Base-by-base conservation (phyloP, 2,113 vertebrate species). In the Cryptoleucopteryx plumbea region DNA sequence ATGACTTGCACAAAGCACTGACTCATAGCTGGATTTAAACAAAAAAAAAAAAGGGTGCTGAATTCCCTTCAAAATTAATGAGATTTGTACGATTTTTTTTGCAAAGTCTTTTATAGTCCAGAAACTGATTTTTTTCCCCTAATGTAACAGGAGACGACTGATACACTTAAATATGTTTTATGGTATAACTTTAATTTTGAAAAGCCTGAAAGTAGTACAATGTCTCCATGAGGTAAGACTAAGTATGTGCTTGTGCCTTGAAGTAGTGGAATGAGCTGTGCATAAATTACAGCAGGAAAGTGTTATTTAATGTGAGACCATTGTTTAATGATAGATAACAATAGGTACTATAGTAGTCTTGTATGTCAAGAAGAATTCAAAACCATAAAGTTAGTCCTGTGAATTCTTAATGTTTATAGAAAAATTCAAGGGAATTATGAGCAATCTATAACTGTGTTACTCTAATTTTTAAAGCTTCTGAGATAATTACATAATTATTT, bases 341-440 rank as follows among this genome's bases (percentile, higher is more conserved):
- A 40, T 9, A 88, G 43, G 18, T 72, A n/a, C 45, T 38, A 11
- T 55, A 52, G 32, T 26, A 36, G 15, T 86, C 61, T 79, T 83
- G n/a, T 81, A 62, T 82, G 90, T 97, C 62, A 94, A 75, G 81
- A 78, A 67, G 67, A 94, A 95, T 79, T 61, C 11, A 95, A 45
- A 94, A 17, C 45, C 21, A 34, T 74, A 63, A 92, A 27, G 5
- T 26, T 70, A 80, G 19, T 80, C 29, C 40, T 94, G 43, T 94
- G 70, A 87, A 93, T 94, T 95, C 81, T 84, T 82, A 91, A 93
- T 91, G 26, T 86, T 95, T 89, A 29, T 84, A 77, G 59, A 90
- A 36, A 36, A n/a, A 86, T 15, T 75, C 63, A 81, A 87, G 67
- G 62, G 34, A 85, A 52, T 94, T 88, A 82, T 67, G 53, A 94